Conservation (phyloP, 2,113 vertebrate genomes). For the Tychaedon coryphoeus region DNA sequence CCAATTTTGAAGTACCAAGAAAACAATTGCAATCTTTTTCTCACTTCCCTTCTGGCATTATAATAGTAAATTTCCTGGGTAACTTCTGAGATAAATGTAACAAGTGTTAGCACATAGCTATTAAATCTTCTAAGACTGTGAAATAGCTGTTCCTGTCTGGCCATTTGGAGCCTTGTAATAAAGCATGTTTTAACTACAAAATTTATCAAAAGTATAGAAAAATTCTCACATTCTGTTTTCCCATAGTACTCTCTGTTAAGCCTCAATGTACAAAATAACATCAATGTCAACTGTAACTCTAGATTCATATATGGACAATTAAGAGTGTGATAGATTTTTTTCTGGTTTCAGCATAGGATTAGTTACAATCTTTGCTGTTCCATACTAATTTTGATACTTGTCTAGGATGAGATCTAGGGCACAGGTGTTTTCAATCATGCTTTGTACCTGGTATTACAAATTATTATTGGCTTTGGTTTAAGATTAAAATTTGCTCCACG, state of each 20-base stretch:
- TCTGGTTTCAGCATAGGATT: not conserved
- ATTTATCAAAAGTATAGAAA: not conserved
- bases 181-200: slow-evolving; percentile 7
- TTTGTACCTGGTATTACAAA: not conserved
- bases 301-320: not conserved
- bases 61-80: not conserved
- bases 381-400: not conserved
- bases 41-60: not conserved
- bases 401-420: not conserved
- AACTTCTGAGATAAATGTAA: slow-evolving; percentile 16
- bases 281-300: not conserved
- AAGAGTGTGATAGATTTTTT: not conserved
- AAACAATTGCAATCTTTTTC: not conserved
- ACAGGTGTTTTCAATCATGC: not conserved
- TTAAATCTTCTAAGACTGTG: not conserved
- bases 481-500: not conserved
- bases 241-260: not conserved
- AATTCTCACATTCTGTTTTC: not conserved
- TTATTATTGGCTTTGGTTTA: not conserved
- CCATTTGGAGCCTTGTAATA: not conserved
- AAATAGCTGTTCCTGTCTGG: not conserved
- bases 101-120: not conserved
- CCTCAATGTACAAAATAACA: not conserved
- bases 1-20: not conserved
- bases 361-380: not conserved